Percentiles rank a stretch among this genome's conserved stretches.
Conservation (phyloP, 1,140 invertebrate species). For the Pseudomyrmex flavicornis region DNA sequence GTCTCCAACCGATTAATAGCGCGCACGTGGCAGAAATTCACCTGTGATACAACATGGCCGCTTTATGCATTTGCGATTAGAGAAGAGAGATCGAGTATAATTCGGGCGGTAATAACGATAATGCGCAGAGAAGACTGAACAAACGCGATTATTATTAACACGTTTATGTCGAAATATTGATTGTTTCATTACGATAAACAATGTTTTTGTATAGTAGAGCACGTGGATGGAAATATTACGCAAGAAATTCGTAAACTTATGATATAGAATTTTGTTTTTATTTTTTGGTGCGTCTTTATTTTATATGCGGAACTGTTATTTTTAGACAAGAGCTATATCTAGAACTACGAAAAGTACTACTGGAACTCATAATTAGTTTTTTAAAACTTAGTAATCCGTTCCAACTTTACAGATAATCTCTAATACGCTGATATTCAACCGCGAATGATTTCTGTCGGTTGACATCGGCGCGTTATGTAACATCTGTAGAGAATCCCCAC, state of each 20-base stretch:
- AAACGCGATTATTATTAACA: conserved; percentile 9
- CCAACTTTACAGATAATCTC: too few relatives aligned
- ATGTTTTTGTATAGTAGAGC: not conserved
- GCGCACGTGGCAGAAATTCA: not conserved
- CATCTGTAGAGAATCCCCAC: conserved; percentile 14
- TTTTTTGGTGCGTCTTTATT: too few relatives aligned
- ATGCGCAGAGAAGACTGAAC: not conserved
- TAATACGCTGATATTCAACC: too few relatives aligned
- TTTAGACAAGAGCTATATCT: too few relatives aligned
- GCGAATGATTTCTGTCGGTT: conserved; percentile 23
- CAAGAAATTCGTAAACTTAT: too few relatives aligned
- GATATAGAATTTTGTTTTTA: too few relatives aligned
- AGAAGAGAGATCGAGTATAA: not conserved
- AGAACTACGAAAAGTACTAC: too few relatives aligned
- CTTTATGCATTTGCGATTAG: conserved; percentile 24
- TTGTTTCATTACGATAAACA: conserved; percentile 3
- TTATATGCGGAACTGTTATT: too few relatives aligned
- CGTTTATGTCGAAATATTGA: conserved; percentile 14
- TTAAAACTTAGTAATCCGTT: too few relatives aligned
- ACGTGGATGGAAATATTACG: too few relatives aligned
- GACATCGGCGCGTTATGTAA: conserved; percentile 11
- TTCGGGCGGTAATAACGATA: not conserved
- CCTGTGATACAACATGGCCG: not conserved
- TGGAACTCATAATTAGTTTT: too few relatives aligned
- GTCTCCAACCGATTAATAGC: not conserved